A percentile compares a stretch with the other conserved stretches of the same genome.
Evolutionary conservation across 2,888 invertebrate genomes (phyloP).

Genomic region (Conops quadrifasciatus): DNA sequence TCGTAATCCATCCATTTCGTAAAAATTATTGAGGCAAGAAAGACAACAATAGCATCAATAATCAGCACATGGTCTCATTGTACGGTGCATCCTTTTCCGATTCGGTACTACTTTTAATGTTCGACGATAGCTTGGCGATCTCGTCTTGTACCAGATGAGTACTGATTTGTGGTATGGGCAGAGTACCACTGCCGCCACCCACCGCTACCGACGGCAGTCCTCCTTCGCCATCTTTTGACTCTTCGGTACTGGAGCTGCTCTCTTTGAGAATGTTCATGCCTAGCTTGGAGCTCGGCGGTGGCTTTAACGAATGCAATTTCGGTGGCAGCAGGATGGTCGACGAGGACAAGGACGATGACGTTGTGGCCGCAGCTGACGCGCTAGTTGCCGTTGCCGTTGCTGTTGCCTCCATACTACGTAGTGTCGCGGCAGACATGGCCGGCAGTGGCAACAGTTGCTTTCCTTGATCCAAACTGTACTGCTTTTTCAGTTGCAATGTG

Average conservation of each 20-base stretch:
- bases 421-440: background rate
- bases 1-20: too few species aligned
- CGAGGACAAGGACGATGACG: slow-evolving; percentile 1
- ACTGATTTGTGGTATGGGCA: slow-evolving; percentile 63
- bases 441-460: slow-evolving; percentile 43
- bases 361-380: slow-evolving; percentile 28
- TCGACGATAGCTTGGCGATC: slow-evolving; percentile 65
- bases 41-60: slow-evolving; percentile 31
- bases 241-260: slow-evolving; percentile 65
- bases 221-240: slow-evolving; percentile 60
- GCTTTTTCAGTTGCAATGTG: slow-evolving; percentile 63
- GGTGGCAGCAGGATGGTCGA: slow-evolving; percentile 44
- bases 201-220: slow-evolving; percentile 37
- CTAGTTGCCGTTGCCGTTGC: slow-evolving; percentile 14
- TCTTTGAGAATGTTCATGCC: slow-evolving; percentile 65
- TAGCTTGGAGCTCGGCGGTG: slow-evolving; percentile 54
- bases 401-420: background rate
- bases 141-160: slow-evolving; percentile 65
- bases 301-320: slow-evolving; percentile 61
- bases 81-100: slow-evolving; percentile 65
- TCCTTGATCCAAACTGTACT: slow-evolving; percentile 65
- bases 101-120: slow-evolving; percentile 65
- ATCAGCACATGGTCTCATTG: slow-evolving; percentile 66
- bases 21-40: background rate
- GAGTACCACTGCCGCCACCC: slow-evolving; percentile 21